Conservation (phyloP, 1,140 invertebrate species). For the Drosophila sp. region DNA sequence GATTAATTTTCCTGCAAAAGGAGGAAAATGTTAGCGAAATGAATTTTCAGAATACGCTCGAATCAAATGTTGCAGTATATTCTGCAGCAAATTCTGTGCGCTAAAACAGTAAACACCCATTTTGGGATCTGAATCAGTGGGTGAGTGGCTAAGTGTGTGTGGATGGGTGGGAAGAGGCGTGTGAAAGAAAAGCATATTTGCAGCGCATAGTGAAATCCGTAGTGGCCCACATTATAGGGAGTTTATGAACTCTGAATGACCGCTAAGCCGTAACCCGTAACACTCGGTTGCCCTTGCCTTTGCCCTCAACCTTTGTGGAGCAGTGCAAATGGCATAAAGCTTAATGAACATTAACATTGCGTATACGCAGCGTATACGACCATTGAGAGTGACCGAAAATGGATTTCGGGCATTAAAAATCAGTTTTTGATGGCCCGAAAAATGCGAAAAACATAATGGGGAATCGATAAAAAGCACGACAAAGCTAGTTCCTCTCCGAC, state of each 20-base stretch:
- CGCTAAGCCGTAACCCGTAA: not conserved
- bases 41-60: not conserved
- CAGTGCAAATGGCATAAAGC: slow-evolving; percentile 39
- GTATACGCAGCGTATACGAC: slow-evolving; percentile 44
- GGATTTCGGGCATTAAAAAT: slow-evolving; percentile 68
- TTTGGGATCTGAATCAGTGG: not conserved
- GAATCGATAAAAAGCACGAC: slow-evolving; percentile 62
- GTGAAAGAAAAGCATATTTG: slow-evolving; percentile 24
- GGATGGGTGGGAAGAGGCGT: not conserved
- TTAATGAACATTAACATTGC: slow-evolving; percentile 53
- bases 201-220: not conserved
- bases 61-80: slow-evolving; percentile 18
- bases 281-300: not conserved
- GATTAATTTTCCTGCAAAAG: no score
- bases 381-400: slow-evolving; percentile 35
- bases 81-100: slow-evolving; percentile 10
- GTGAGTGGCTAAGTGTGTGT: not conserved
- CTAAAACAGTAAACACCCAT: slow-evolving; percentile 10
- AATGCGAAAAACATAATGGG: slow-evolving; percentile 52
- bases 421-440: slow-evolving; percentile 45
- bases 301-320: slow-evolving; percentile 21
- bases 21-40: not conserved
- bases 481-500: slow-evolving; percentile 18
- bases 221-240: slow-evolving; percentile 16
- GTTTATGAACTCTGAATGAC: slow-evolving; percentile 39